phyloP scores from a whole-genome alignment of 2,113 vertebrate species.

The Excalfactoria chinensis region DNA sequence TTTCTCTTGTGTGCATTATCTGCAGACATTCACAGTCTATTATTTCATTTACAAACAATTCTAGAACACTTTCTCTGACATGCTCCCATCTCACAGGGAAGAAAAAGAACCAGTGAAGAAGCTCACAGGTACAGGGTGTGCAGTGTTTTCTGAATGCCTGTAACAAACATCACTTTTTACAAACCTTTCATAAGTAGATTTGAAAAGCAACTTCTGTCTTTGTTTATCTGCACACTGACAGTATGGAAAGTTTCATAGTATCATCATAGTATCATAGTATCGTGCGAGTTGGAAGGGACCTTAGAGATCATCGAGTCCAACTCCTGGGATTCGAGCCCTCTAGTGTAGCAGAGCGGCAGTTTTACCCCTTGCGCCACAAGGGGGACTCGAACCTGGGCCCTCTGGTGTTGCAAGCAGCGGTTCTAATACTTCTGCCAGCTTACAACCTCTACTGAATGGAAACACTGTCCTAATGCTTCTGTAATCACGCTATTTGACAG shows the following conservation, averaged over 20 bases:
- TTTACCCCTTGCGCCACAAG: too few species aligned
- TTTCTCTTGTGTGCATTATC: neutral
- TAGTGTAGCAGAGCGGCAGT: too few species aligned
- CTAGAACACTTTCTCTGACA: neutral
- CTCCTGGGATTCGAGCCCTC: too few species aligned
- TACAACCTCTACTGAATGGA: accelerated
- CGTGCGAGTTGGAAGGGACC: too few species aligned
- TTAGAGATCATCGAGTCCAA: too few species aligned
- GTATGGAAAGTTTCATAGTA: neutral
- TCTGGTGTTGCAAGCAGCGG: too few species aligned
- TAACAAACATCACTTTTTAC: neutral
- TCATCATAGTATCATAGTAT: too few species aligned
- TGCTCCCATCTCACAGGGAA: neutral
- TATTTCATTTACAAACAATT: neutral
- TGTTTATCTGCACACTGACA: neutral
- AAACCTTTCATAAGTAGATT: neutral
- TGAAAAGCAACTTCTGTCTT: neutral
- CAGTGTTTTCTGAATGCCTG: neutral
- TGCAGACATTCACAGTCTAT: neutral
- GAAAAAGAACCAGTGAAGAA: neutral
- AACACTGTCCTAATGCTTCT: neutral
- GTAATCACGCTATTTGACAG: neutral
- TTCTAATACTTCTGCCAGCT: neutral
- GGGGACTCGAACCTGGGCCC: too few species aligned
- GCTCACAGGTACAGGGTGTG: accelerated